Evolutionary conservation across 2,113 vertebrate species (phyloP), one percentile per base, ranked within the genome.

Genomic region (Callithrix jacchus): DNA sequence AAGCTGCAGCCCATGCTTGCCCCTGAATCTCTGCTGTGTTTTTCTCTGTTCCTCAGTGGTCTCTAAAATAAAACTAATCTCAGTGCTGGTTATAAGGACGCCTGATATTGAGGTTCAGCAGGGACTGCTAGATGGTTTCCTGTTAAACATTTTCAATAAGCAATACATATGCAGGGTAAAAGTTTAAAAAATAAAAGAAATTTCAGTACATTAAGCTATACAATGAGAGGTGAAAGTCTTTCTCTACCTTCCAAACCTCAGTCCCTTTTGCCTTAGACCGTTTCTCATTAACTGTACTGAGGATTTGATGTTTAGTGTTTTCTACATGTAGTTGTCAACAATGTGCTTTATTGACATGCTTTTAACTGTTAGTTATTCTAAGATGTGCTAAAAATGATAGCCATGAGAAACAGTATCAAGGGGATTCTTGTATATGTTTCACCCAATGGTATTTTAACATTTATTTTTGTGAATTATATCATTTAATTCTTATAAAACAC

Each of bases 91-190:
- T 94, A 54, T 49, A 54, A 79, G 18, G 11, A 93, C 93, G 4
- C 23, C 17, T 83, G 49, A 13, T 14, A 27, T 0, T 70, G 45
- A 88, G 13, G 1, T 81, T 42, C 45, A 42, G 21, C 1, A 54
- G 14, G 32, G 8, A 45, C 10, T 37, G 2, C 17, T 47, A 84
- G 35, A 70, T 66, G 13, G 5, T 74, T 70, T 95, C 27, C 64
- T 92, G 35, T 76, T 94, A 25, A 88, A 47, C n/a, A 86, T 91
- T 94, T 92, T 68, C 66, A 79, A 40, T 66, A 94, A 85, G 13
- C 13, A 81, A 32, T 64, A 32, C 7, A 70, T 40, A 7, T 37
- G 61, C 2, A 56, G 13, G 40, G 37, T 45, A 79, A 89, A 87
- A 82, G 5, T 56, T 61, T 32, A 92, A 96, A 84, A 88, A 89